Base-by-base conservation (phyloP, 1,140 invertebrate species). In the Heliconius hewitsoni region DNA sequence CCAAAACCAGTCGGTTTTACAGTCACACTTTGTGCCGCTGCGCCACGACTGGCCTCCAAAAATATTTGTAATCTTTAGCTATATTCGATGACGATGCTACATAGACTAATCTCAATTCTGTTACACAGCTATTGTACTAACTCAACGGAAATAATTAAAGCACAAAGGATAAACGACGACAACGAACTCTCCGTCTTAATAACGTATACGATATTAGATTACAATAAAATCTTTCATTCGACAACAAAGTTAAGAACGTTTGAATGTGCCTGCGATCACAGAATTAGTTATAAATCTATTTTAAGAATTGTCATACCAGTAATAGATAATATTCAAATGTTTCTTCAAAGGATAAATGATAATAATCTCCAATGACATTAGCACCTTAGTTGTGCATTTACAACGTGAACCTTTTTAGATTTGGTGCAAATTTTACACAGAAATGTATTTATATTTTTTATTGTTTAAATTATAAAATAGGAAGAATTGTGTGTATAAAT, bases 111-210 rank as follows among this genome's bases (percentile, higher is more conserved):
- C 8, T 27, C n/a, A 23, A 60, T 60, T 52, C 50, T 52, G 50
- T 19, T 52, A 52, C 2, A 52, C n/a, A 27, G 3, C 55, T 27
- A 23, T 60, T 23, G n/a, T 19, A 60, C 55, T 60, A 60, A 60
- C 3, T 23, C 55, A 60, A 19, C 19, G 19, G 19, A 60, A 23
- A 23, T 11, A 23, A 60, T 60, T 60, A 66, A 30, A 30, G 23
- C 23, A 27, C 13, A 30, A 66, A 66, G 4, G 11, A 11, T 66
- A 66, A 66, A 66, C 60, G 60, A 66, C 23, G n/a, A 30, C 23
- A 23, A 66, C 60, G 60, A 60, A 60, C 55, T 60, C n/a, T 19
- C n/a, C 55, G 8, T 60, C 55, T 60, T 66, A 66, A 66, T 27
- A 27, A 66, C 23, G 11, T 66, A 30, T 27, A 18, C 11, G 60